Evolutionary conservation across 2,797 vertebrate genomes (phyloP).

Genomic region (Echeneis naucrates): DNA sequence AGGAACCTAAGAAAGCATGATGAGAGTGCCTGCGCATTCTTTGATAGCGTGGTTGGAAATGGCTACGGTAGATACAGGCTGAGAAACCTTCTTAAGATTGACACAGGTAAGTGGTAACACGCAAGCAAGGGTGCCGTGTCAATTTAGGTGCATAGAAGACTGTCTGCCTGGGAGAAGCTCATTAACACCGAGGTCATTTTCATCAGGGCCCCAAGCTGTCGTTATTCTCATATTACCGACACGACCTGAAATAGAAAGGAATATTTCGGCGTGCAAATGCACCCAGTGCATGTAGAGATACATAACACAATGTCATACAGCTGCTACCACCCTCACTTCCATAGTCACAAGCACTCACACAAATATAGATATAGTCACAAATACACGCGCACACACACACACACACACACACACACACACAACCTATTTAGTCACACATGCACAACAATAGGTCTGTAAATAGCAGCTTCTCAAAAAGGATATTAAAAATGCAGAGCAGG

Average conservation of each 20-base stretch:
- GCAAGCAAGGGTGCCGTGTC: constrained; percentile 66
- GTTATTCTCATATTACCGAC: constrained; percentile 74
- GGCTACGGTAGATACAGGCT: constrained; percentile 66
- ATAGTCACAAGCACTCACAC: not conserved
- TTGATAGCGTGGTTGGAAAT: constrained; percentile 67
- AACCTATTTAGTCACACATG: constrained; percentile 6
- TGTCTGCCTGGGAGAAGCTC: constrained; percentile 78
- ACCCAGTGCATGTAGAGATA: constrained; percentile 11
- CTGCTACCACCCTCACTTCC: not conserved
- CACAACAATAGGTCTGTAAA: constrained; percentile 39
- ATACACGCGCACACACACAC: not conserved
- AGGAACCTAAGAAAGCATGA: constrained; percentile 61
- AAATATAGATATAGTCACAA: constrained; percentile 4
- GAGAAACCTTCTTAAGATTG: constrained; percentile 75
- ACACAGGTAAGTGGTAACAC: constrained; percentile 78
- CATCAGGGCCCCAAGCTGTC: constrained; percentile 79
- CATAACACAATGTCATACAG: constrained; percentile 20
- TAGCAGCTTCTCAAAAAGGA: constrained; percentile 37
- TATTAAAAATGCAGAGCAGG: constrained; percentile 52
- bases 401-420: not conserved
- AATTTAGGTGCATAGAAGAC: constrained; percentile 70
- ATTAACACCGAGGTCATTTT: constrained; percentile 86
- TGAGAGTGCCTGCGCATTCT: constrained; percentile 61
- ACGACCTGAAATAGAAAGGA: constrained; percentile 60
- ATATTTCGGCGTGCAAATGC: constrained; percentile 35